Conservation (phyloP, 2,113 vertebrate genomes). For the Hipposideros armiger region DNA sequence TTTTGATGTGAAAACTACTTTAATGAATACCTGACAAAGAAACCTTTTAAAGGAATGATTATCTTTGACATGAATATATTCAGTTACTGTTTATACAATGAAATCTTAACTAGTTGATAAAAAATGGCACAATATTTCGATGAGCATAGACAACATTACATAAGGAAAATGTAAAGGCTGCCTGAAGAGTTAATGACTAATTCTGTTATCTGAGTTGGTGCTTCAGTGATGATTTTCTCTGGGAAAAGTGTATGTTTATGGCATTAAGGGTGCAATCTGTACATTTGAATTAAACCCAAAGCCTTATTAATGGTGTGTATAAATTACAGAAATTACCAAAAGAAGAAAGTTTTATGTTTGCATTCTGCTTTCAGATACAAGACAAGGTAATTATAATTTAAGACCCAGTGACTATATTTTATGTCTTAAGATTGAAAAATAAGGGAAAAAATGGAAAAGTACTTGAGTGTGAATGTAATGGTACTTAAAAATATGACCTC, state of each 20-base stretch:
- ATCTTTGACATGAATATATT: slow-evolving; percentile 85
- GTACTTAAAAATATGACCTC: slow-evolving; percentile 12
- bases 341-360: slow-evolving; percentile 52
- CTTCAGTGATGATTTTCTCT: not conserved
- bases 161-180: slow-evolving; percentile 74
- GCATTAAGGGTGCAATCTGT: not conserved
- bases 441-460: not conserved
- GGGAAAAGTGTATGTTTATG: slow-evolving; percentile 40
- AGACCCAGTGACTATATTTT: slow-evolving; percentile 41
- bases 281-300: slow-evolving; percentile 12
- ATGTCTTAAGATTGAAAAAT: slow-evolving; percentile 49
- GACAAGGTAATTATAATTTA: slow-evolving; percentile 54
- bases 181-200: slow-evolving; percentile 69
- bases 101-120: slow-evolving; percentile 82
- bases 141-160: slow-evolving; percentile 59
- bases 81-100: slow-evolving; percentile 85
- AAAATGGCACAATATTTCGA: slow-evolving; percentile 72
- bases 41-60: slow-evolving; percentile 86
- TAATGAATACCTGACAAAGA: slow-evolving; percentile 90
- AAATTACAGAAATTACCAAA: slow-evolving; percentile 66
- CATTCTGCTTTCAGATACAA: slow-evolving; percentile 31
- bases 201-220: slow-evolving; percentile 35
- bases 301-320: slow-evolving; percentile 59
- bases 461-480: not conserved
- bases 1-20: slow-evolving; percentile 86